phyloP scores from a whole-genome alignment of 2,888 invertebrate species.

The Polymixis flavicincta region DNA sequence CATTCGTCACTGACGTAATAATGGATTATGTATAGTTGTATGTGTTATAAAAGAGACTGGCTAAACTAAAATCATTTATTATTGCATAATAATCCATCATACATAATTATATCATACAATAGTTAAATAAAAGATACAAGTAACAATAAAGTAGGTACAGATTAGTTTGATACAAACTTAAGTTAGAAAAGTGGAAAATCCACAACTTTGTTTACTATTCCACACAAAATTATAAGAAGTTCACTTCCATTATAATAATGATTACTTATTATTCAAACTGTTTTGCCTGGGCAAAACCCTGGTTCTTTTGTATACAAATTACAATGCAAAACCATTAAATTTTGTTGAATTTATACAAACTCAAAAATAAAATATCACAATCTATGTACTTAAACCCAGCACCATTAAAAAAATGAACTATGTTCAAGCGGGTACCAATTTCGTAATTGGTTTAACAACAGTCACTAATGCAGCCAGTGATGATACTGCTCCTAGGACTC shows the following conservation, averaged over 20 bases:
- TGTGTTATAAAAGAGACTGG: background rate
- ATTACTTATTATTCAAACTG: background rate
- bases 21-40: background rate
- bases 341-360: background rate
- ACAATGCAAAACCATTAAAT: constrained; percentile 3
- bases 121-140: background rate
- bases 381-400: constrained; percentile 49
- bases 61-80: constrained; percentile 14
- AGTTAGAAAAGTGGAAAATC: constrained; percentile 12
- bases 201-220: background rate
- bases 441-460: constrained; percentile 94
- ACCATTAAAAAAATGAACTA: constrained; percentile 51
- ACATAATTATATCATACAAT: constrained; percentile 8
- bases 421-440: constrained; percentile 91
- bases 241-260: background rate
- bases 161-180: constrained; percentile 54
- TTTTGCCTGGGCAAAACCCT: constrained; percentile 14
- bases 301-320: constrained; percentile 16
- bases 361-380: constrained; percentile 46
- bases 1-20: background rate
- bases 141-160: constrained; percentile 16
- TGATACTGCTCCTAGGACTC: constrained; percentile 94
- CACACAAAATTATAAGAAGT: constrained; percentile 14
- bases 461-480: constrained; percentile 95
- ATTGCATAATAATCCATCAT: constrained; percentile 7